Evolutionary conservation across 2,888 invertebrate genomes (phyloP).

Genomic region (Apocheima hispidaria): DNA sequence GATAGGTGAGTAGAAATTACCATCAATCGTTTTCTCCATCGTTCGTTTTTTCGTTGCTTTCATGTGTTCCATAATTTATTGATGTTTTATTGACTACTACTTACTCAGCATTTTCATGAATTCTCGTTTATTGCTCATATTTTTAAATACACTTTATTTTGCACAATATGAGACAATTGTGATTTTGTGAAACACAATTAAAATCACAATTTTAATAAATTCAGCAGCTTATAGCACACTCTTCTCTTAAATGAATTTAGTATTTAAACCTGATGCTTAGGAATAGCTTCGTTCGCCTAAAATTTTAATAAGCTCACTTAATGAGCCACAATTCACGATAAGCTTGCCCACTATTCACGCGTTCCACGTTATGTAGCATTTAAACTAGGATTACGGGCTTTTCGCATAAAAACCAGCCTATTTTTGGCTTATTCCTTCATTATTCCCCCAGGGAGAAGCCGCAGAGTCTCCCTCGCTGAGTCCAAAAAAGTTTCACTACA

Average conservation of each 20-base stretch:
- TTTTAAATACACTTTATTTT: neutral
- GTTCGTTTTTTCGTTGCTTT: neutral
- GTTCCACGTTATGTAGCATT: constrained; percentile 17
- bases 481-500: constrained; percentile 16
- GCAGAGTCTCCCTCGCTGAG: constrained; percentile 9
- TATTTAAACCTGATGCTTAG: constrained; percentile 14
- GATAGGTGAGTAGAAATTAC: too few relatives aligned
- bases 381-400: constrained; percentile 29
- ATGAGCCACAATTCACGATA: constrained; percentile 24
- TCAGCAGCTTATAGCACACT: too few relatives aligned
- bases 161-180: too few relatives aligned
- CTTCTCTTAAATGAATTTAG: constrained; percentile 7
- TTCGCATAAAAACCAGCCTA: constrained; percentile 40
- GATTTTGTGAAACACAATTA: too few relatives aligned
- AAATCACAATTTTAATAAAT: neutral
- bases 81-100: too few relatives aligned
- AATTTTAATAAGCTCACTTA: constrained; percentile 31
- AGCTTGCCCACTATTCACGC: constrained; percentile 31
- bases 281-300: constrained; percentile 15
- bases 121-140: constrained; percentile 15
- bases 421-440: constrained; percentile 41
- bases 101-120: constrained; percentile 19
- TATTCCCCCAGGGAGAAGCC: constrained; percentile 27
- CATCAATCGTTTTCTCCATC: too few relatives aligned
- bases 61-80: neutral